A percentile compares a stretch with the other conserved stretches of the same genome.
phyloP scores from a whole-genome alignment of 2,113 vertebrate species.

The Ploceus nigricollis region DNA sequence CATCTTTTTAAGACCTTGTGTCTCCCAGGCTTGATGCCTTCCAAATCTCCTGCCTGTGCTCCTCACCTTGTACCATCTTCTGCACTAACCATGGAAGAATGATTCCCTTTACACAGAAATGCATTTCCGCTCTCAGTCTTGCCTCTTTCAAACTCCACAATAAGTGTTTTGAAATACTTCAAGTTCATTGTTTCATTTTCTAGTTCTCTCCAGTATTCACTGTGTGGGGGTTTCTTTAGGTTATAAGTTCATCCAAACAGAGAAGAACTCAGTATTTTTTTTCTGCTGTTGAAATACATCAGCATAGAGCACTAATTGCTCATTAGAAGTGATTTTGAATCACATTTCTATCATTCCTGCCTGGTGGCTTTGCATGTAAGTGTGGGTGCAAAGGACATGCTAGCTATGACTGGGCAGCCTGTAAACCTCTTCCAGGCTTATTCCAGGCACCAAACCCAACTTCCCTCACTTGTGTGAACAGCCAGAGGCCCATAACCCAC shows the following conservation, averaged over 20 bases:
- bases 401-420: neutral
- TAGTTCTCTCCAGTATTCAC: neutral
- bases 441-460: constrained; percentile 1
- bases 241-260: neutral
- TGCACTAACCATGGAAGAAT: neutral
- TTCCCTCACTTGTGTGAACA: neutral
- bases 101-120: neutral
- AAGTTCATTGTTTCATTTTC: neutral
- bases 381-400: neutral
- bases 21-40: neutral
- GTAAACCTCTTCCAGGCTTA: neutral
- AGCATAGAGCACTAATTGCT: neutral
- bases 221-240: neutral
- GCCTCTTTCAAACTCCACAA: neutral
- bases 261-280: neutral
- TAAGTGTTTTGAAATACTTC: neutral
- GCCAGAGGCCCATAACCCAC: neutral
- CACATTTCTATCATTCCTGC: neutral
- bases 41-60: neutral
- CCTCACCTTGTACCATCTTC: neutral
- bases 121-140: neutral
- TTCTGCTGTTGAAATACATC: neutral
- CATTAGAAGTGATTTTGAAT: constrained; percentile 4
- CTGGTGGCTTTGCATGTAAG: neutral
- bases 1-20: neutral